Conservation (phyloP, 92 coral and sea anemone genomes). For the Diadumene lineata region DNA sequence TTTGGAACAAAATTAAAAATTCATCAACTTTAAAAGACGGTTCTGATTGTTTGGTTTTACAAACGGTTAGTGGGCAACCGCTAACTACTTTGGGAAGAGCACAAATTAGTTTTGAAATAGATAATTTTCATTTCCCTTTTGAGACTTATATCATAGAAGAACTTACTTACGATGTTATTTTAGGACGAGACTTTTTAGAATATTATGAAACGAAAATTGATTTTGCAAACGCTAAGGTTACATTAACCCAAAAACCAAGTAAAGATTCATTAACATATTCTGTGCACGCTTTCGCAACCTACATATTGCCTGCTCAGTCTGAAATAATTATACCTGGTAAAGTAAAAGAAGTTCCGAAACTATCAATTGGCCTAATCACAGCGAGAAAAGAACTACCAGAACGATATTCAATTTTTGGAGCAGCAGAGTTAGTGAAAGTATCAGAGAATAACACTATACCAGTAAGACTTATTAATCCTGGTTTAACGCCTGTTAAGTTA, state of each 20-base stretch:
- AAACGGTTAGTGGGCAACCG: not conserved
- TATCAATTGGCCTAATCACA: constrained; percentile 29
- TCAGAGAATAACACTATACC: too few relatives aligned
- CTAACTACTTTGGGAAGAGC: constrained; percentile 3
- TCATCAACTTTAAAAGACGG: not conserved
- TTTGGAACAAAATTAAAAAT: too few relatives aligned
- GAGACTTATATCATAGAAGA: constrained; percentile 1
- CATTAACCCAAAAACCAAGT: not conserved
- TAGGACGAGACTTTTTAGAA: constrained; percentile 32
- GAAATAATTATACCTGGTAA: constrained; percentile 37
- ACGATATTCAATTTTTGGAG: constrained; percentile 25
- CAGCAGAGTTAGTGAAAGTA: constrained; percentile 32
- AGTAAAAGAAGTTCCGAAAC: too few relatives aligned
- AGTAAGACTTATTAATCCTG: too few relatives aligned
- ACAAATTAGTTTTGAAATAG: not conserved
- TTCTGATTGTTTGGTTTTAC: not conserved
- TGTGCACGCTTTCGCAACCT: constrained; percentile 34
- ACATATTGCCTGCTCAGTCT: constrained; percentile 21
- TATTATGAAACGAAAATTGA: not conserved
- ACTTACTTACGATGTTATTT: constrained; percentile 5
- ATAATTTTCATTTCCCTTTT: constrained; percentile 7
- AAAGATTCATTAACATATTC: not conserved
- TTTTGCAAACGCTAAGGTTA: not conserved
- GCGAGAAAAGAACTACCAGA: constrained; percentile 17
- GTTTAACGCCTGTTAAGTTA: too few relatives aligned